Conservation (phyloP, 2,797 vertebrate genomes). For the Acomys russatus region DNA sequence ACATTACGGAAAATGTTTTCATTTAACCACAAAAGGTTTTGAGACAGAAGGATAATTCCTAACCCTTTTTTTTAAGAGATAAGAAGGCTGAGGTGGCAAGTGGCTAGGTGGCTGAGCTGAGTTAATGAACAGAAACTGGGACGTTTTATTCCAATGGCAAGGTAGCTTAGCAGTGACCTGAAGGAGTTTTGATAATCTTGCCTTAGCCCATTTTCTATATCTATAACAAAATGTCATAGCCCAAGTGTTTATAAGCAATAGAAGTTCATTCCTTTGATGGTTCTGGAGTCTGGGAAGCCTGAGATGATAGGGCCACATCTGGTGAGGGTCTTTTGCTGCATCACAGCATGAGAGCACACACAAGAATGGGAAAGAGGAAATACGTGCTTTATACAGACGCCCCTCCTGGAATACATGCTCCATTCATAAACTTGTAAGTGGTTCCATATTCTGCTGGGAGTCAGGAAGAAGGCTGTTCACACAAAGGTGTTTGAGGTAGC, state of each 20-base stretch:
- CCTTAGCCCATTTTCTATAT: slow-evolving; percentile 9
- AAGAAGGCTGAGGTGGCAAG: neutral
- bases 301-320: neutral
- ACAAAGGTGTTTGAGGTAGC: slow-evolving; percentile 50
- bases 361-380: neutral
- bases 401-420: neutral
- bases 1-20: slow-evolving; percentile 11
- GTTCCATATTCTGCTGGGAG: slow-evolving; percentile 21
- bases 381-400: neutral
- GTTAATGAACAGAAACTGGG: slow-evolving; percentile 26
- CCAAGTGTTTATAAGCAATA: neutral
- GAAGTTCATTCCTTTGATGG: neutral
- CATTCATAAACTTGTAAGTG: slow-evolving; percentile 29
- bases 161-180: neutral
- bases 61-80: neutral
- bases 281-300: neutral
- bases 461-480: slow-evolving; percentile 47
- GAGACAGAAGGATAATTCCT: slow-evolving; percentile 13
- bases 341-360: too few species aligned
- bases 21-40: neutral
- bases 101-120: slow-evolving; percentile 21
- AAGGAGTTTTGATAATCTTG: neutral
- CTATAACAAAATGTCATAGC: neutral
- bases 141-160: slow-evolving; percentile 41
- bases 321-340: neutral